Evolutionary conservation across 2,113 vertebrate species (phyloP), one percentile per base, ranked within the genome.

Genomic region (Lamprologus tigripictilis): DNA sequence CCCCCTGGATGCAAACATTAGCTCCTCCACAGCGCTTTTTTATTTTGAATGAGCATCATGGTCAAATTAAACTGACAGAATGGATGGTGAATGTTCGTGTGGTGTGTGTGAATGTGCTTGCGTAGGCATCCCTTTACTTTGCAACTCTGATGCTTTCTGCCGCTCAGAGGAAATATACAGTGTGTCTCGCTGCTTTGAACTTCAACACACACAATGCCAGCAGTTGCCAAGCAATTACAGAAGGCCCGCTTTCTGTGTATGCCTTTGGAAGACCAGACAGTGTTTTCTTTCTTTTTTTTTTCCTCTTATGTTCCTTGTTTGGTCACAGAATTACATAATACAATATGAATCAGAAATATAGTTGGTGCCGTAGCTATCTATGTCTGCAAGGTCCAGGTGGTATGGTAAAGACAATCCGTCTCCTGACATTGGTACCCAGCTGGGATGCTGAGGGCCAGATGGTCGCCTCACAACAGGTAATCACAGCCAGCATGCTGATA

Each of bases 391-490:
- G 84, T 94, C 94, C 94, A 95, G 95, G 93, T 94, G 94, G 92
- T 49, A 73, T 45, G 83, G 83, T 89, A 78, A 86, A 94, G 90
- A 88, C 94, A 85, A 88, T 91, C 49, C 21, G 76, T 93, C 92
- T 93, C 83, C 86, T 90, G 89, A 86, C 89, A 47, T 57, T 28
- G 85, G 85, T 26, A 55, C 84, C 95, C 95, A 93, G 93, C 92
- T 94, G 95, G 92, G 92, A 90, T 49, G 85, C 90, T 49, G 83
- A 84, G 89, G 89, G 81, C 92, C 96, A 96, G 95, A 95, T 96
- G 96, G 94, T 94, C 61, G 23, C 35, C 79, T 88, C 95, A 93
- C 93, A 92, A 94, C 95, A 95, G 95, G 95, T 93, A 92, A 95
- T 93, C 93, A 90, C 89, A 91, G 90, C 76, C 89, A 88, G 90